phyloP scores from a whole-genome alignment of 2,888 invertebrate species.

The Himalopsyche japonica region DNA sequence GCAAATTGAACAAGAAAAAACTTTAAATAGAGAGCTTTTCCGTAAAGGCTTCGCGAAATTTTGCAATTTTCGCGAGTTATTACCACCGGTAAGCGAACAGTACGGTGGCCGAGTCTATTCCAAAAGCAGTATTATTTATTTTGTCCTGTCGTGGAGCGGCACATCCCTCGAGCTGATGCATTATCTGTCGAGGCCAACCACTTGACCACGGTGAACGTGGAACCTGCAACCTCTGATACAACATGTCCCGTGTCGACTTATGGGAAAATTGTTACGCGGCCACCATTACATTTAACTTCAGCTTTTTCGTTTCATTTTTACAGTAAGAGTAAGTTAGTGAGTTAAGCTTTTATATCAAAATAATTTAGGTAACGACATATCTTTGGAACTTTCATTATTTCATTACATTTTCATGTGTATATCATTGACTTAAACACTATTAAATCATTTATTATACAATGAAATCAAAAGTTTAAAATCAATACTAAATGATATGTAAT shows the following conservation, averaged over 20 bases:
- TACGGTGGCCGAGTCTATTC: constrained; percentile 2
- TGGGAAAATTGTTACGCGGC: background rate
- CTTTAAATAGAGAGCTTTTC: background rate
- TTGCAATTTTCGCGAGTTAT: constrained; percentile 18
- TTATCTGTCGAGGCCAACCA: constrained; percentile 7
- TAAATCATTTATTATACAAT: too few relatives aligned
- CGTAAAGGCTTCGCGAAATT: background rate
- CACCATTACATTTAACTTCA: background rate
- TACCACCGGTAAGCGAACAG: background rate
- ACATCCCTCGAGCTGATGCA: constrained; percentile 7
- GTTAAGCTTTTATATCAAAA: too few relatives aligned
- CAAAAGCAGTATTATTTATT: constrained; percentile 17
- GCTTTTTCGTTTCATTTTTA: background rate
- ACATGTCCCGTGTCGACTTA: background rate
- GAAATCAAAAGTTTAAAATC: too few relatives aligned
- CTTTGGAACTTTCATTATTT: too few relatives aligned
- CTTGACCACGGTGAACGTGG: background rate
- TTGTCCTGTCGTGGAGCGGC: background rate
- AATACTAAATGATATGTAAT: too few relatives aligned
- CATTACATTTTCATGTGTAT: too few relatives aligned
- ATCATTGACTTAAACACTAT: too few relatives aligned
- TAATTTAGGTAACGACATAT: too few relatives aligned
- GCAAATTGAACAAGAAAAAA: background rate
- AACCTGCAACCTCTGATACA: constrained; percentile 9
- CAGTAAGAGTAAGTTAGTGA: too few relatives aligned